These are phyloP conservation scores for Pongo pygmaeus DNA, from an alignment of 2,113 vertebrate species.

Conservation along the genomic window DNA sequence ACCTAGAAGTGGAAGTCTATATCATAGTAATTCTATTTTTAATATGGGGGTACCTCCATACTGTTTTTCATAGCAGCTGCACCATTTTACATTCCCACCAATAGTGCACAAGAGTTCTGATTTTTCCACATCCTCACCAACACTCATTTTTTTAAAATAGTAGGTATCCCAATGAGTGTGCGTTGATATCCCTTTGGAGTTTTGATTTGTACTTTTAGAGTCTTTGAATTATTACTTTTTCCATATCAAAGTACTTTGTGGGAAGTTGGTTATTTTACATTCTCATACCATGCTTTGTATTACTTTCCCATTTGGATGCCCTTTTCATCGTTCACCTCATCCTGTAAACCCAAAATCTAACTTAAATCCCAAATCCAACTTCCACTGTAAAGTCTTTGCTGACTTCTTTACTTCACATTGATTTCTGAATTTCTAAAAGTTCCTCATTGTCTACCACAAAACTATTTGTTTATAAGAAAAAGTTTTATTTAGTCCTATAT, in stretches of 20 bases:
- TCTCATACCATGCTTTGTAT: background rate
- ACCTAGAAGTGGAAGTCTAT: background rate
- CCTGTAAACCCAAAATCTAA: background rate
- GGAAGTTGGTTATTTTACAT: background rate
- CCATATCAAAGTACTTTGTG: background rate
- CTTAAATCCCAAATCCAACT: background rate
- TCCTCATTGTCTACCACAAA: background rate
- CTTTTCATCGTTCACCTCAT: background rate
- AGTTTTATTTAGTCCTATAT: background rate
- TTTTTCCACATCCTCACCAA: background rate
- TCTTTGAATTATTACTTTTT: conserved; percentile 16
- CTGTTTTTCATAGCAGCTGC: background rate
- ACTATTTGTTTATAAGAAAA: background rate
- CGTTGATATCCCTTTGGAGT: background rate
- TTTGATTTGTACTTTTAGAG: background rate
- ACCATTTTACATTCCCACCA: background rate
- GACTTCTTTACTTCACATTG: background rate
- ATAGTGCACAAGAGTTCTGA: background rate
- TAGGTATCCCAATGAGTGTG: background rate
- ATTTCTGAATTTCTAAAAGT: conserved; percentile 6
- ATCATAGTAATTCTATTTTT: background rate
- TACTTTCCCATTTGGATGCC: background rate
- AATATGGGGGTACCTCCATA: background rate
- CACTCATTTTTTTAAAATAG: background rate
- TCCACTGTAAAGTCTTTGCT: background rate